These are phyloP conservation scores for Apeira syringaria DNA, from an alignment of 2,888 invertebrate species.

Conservation along the genomic window DNA sequence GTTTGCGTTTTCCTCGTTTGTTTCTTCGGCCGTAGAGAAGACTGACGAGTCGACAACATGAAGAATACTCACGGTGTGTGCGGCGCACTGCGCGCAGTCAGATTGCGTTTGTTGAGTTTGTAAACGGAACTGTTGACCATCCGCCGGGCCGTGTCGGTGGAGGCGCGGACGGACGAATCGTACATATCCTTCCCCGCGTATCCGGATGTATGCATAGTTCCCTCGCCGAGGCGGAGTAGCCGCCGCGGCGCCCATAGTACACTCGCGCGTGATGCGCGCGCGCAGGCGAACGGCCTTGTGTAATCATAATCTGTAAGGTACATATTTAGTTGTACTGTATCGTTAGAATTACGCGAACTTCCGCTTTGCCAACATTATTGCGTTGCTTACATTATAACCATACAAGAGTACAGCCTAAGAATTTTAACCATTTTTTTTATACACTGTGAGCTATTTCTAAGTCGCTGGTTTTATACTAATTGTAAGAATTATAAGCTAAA, in stretches of 20 bases:
- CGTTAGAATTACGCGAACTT: slow-evolving; percentile 81
- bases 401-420: slow-evolving; percentile 83
- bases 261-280: slow-evolving; percentile 49
- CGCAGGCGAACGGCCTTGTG: slow-evolving; percentile 75
- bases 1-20: slow-evolving; percentile 57
- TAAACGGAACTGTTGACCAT: slow-evolving; percentile 48
- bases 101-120: slow-evolving; percentile 57
- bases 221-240: slow-evolving; percentile 49
- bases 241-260: slow-evolving; percentile 45
- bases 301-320: slow-evolving; percentile 81
- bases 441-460: slow-evolving; percentile 83
- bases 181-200: slow-evolving; percentile 78
- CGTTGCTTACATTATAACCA: slow-evolving; percentile 82
- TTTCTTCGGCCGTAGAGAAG: slow-evolving; percentile 77
- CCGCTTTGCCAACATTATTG: slow-evolving; percentile 83
- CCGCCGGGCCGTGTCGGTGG: slow-evolving; percentile 69
- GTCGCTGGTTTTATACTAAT: slow-evolving; percentile 78
- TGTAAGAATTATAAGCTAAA: slow-evolving; percentile 64
- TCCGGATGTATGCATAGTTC: slow-evolving; percentile 57
- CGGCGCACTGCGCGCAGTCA: too few relatives aligned
- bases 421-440: slow-evolving; percentile 81
- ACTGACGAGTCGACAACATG: slow-evolving; percentile 72
- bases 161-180: slow-evolving; percentile 68
- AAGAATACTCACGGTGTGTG: slow-evolving; percentile 79
- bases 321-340: slow-evolving; percentile 82